A percentile compares a stretch with the other conserved stretches of the same genome.
Evolutionary conservation across 2,888 invertebrate species (phyloP).

Genomic region (Villa cingulata): DNA sequence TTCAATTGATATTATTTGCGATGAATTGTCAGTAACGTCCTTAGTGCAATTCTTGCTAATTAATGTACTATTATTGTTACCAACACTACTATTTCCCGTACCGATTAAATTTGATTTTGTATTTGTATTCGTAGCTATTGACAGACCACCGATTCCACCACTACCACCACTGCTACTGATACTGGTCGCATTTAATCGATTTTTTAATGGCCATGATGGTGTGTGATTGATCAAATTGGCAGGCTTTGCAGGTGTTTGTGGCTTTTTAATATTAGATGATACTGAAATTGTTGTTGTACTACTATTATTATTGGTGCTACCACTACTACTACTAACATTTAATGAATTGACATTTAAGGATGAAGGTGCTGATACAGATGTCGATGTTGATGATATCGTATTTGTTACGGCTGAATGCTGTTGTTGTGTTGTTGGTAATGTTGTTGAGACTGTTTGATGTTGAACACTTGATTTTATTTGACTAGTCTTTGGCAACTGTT

Average conservation of each 20-base stretch:
- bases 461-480: constrained; percentile 13
- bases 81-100: neutral
- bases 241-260: constrained; percentile 21
- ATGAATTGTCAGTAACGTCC: neutral
- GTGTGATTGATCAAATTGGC: constrained; percentile 23
- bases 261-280: constrained; percentile 12
- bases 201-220: constrained; percentile 49
- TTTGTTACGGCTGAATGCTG: neutral
- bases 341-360: neutral
- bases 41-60: constrained; percentile 11
- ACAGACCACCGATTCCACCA: neutral
- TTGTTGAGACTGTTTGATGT: too few species aligned
- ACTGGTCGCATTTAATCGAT: constrained; percentile 21
- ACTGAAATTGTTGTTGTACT: constrained; percentile 3
- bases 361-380: constrained; percentile 5
- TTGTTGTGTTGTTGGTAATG: too few species aligned
- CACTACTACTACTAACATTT: constrained; percentile 3
- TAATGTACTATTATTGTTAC: constrained; percentile 4
- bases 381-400: constrained; percentile 2
- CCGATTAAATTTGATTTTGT: neutral
- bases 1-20: constrained; percentile 8
- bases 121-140: neutral
- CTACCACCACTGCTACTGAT: neutral
- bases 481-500: constrained; percentile 12
- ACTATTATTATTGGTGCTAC: constrained; percentile 5